Evolutionary conservation across 2,113 vertebrate species (phyloP).

Genomic region (Reinhardtius hippoglossoides): DNA sequence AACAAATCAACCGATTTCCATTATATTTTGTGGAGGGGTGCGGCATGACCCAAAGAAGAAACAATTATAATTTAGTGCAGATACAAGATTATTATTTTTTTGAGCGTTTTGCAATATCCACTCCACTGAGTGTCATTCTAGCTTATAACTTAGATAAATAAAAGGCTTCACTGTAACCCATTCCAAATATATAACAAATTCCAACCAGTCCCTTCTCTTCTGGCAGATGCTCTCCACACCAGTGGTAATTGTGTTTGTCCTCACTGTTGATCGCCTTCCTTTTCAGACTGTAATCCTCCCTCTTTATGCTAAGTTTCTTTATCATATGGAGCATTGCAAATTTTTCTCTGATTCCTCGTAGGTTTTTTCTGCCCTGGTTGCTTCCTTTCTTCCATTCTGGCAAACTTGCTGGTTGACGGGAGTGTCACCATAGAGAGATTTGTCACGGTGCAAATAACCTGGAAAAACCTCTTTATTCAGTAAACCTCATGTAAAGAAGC

Average conservation of each 20-base stretch:
- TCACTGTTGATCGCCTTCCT: background rate
- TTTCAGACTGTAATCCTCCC: background rate
- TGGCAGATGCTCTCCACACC: background rate
- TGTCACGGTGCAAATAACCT: constrained; percentile 2
- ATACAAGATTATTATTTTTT: too few relatives aligned
- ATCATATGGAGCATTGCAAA: background rate
- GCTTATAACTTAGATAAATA: background rate
- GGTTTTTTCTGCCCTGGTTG: background rate
- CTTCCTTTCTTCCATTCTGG: background rate
- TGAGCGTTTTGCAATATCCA: too few relatives aligned
- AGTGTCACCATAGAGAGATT: background rate
- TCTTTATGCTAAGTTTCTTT: background rate
- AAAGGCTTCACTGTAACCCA: background rate
- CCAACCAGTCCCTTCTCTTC: background rate
- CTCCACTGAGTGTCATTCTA: background rate
- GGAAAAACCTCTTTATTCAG: background rate
- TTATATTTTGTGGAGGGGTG: too few relatives aligned
- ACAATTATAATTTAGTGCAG: too few relatives aligned
- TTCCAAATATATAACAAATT: background rate
- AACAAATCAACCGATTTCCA: background rate
- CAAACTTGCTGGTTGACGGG: background rate
- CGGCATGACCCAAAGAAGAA: too few relatives aligned
- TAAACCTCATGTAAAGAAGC: background rate
- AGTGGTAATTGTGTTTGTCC: background rate
- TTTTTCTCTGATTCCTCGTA: background rate